Evolutionary conservation across 1,140 invertebrate species (phyloP).

Genomic region (Zaprionus ghesquierei): DNA sequence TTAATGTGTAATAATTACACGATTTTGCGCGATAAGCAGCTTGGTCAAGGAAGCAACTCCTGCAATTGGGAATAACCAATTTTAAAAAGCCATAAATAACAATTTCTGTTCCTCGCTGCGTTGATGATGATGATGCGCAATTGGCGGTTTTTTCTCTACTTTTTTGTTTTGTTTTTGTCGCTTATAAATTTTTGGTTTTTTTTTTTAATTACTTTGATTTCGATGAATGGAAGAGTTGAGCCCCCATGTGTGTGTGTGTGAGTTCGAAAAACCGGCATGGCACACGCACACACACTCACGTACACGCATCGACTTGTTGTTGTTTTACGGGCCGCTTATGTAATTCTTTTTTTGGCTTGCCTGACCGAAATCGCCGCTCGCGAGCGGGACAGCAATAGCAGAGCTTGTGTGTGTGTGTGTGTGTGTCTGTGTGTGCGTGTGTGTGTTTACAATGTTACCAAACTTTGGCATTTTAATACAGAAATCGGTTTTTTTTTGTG

Average conservation of each 20-base stretch:
- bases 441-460: slow-evolving; percentile 46
- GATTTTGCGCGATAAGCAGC: neutral
- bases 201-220: slow-evolving; percentile 32
- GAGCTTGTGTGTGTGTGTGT: slow-evolving; percentile 38
- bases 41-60: neutral
- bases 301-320: slow-evolving; percentile 12
- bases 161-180: too few species aligned
- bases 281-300: slow-evolving; percentile 34
- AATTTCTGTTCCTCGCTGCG: neutral
- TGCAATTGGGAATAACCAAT: too few species aligned
- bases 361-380: slow-evolving; percentile 42
- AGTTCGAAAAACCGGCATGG: slow-evolving; percentile 46
- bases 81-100: too few species aligned
- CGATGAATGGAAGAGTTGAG: slow-evolving; percentile 44
- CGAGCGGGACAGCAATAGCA: slow-evolving; percentile 23
- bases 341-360: slow-evolving; percentile 45
- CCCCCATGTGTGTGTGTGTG: neutral
- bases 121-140: neutral
- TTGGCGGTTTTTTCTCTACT: neutral
- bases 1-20: neutral
- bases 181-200: slow-evolving; percentile 11
- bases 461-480: slow-evolving; percentile 71
- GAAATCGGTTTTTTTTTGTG: slow-evolving; percentile 44
- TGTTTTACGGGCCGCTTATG: slow-evolving; percentile 47
- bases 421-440: slow-evolving; percentile 29